Evolutionary conservation across 1,140 invertebrate genomes (phyloP), one percentile per base, ranked within the genome.

Genomic region (Meloidogyne floridensis): DNA sequence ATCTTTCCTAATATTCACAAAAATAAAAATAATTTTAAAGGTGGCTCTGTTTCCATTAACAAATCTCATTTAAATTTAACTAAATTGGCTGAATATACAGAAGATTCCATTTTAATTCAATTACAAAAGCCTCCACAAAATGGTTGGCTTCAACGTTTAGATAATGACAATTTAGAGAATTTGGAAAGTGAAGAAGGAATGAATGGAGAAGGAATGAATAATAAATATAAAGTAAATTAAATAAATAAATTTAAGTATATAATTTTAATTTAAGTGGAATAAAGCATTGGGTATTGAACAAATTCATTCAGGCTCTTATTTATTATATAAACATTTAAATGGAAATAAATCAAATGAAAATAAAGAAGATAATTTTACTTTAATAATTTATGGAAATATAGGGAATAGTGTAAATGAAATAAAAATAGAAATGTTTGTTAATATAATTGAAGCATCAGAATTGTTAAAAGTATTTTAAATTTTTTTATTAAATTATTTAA

Each of bases 241-340:
- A 53, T 73, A 82, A 77, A 53, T 6, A 15, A 54, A 32, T 32
- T 59, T 9, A 54, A 32, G 15, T 65, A 18, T 77, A 70, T 65
- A n/a, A 56, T 65, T 77, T 32, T n/a, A 20, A 75, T n/a, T 32
- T 10, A 8, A 54, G 47, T 42, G 20, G 59, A 76, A 76, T n/a
- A 32, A 76, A 76, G 32, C 20, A 53, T 6, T 13, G 42, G 10
- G 54, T 13, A 51, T 56, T 11, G 77, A 85, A n/a, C 59, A 86
- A 77, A 13, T 86, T 42, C 77, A 86, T 72, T 83, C 87, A 9
- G 86, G 86, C 3, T 80, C 75, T 51, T 78, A 86, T 80, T 78
- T 87, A 47, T 59, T 85, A 3, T 87, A 88, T 65, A 54, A 77
- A 75, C 82, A 87, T 74, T 65, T 59, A 59, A 15, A 6, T 47